A percentile compares a stretch with the other conserved stretches of the same genome.
These are phyloP conservation scores for Melinaea marsaeus DNA, from an alignment of 2,888 invertebrate genomes.

Conservation along the genomic window DNA sequence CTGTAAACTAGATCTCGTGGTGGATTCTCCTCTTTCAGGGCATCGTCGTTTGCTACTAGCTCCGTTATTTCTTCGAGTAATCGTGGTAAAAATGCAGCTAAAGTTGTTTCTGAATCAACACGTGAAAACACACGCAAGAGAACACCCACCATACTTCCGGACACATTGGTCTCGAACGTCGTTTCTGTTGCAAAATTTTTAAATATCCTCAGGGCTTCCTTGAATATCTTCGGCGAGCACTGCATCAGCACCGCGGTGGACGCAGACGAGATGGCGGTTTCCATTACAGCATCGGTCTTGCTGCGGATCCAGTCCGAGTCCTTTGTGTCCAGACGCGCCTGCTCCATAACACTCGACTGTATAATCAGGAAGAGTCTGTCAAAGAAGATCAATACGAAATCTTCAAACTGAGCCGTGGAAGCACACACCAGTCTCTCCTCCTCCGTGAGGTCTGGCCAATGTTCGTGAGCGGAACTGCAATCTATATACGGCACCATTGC, in stretches of 20 bases:
- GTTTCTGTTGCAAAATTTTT: conserved; percentile 84
- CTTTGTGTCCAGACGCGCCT: conserved; percentile 81
- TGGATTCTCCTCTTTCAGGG: conserved; percentile 85
- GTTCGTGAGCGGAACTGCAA: conserved; percentile 85
- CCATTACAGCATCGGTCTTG: conserved; percentile 83
- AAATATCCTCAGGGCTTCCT: conserved; percentile 85
- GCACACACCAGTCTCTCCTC: conserved; percentile 86
- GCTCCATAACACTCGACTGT: conserved; percentile 83
- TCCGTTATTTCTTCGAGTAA: conserved; percentile 81
- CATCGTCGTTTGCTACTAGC: conserved; percentile 80
- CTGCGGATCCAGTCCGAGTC: conserved; percentile 79
- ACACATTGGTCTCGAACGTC: conserved; percentile 90
- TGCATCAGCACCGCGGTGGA: conserved; percentile 84
- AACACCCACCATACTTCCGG: conserved; percentile 87
- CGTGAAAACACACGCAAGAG: conserved; percentile 82
- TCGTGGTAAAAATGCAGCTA: conserved; percentile 85
- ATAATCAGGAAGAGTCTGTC: conserved; percentile 86
- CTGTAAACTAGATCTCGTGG: conserved; percentile 89
- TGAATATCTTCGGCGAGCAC: conserved; percentile 81
- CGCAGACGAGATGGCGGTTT: conserved; percentile 83
- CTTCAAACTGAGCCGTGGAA: conserved; percentile 91
- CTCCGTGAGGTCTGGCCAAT: conserved; percentile 84
- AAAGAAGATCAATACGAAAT: conserved; percentile 90
- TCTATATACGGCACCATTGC: conserved; percentile 90
- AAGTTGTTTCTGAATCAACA: conserved; percentile 82